phyloP scores from a whole-genome alignment of 1,140 invertebrate species.

The Neuroterus valhalla region DNA sequence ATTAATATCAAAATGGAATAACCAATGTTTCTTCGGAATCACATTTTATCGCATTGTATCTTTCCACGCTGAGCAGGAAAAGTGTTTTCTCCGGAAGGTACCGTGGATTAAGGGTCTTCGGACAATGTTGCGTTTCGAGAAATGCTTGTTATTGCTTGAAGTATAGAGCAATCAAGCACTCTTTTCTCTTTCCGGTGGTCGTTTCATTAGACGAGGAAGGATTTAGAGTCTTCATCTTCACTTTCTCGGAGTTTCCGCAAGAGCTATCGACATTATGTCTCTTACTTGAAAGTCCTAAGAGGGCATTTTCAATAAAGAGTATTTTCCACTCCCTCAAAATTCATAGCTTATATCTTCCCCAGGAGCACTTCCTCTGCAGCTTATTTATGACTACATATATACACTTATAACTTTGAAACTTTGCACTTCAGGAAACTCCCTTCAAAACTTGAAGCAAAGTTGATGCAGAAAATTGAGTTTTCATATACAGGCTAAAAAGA shows the following conservation, averaged over 20 bases:
- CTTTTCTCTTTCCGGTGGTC: constrained; percentile 16
- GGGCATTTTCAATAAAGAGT: background rate
- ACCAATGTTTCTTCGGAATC: background rate
- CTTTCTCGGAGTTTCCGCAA: constrained; percentile 1
- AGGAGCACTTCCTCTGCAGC: background rate
- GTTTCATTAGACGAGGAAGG: constrained; percentile 24
- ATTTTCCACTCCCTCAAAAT: constrained; percentile 12
- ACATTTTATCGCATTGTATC: background rate
- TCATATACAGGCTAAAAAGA: no score
- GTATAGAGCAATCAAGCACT: constrained; percentile 22
- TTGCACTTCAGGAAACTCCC: no score
- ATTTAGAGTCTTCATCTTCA: constrained; percentile 14
- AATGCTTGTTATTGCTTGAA: constrained; percentile 25
- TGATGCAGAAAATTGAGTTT: no score
- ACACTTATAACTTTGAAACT: background rate
- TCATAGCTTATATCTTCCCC: background rate
- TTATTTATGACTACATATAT: background rate
- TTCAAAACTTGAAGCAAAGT: no score
- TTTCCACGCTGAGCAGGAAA: background rate
- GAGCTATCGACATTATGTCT: constrained; percentile 20
- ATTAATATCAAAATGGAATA: background rate
- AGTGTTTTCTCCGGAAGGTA: constrained; percentile 13
- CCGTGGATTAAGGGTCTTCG: background rate
- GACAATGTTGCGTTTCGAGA: constrained; percentile 4
- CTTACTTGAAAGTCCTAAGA: background rate